Percentiles rank a stretch among this genome's conserved stretches.
Evolutionary conservation across 2,888 invertebrate species (phyloP).

Genomic region (Orthonychiurus folsomi): DNA sequence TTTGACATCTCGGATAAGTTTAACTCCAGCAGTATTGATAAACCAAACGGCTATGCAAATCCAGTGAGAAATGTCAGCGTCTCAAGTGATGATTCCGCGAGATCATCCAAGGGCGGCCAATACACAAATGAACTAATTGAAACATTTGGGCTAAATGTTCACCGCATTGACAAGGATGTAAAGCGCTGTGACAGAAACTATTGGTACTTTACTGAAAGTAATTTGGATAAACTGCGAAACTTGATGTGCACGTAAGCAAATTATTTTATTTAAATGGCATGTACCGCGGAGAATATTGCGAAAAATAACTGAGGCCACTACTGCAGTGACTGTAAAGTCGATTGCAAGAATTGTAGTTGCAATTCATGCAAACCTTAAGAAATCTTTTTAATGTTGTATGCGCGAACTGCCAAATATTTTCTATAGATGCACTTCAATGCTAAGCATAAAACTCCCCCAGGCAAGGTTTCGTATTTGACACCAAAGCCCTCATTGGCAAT

Average conservation of each 20-base stretch:
- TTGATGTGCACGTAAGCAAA: constrained; percentile 93
- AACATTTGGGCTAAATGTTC: constrained; percentile 75
- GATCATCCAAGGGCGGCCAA: constrained; percentile 29
- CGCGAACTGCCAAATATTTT: too few relatives aligned
- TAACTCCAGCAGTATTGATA: background rate
- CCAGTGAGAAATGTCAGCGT: background rate
- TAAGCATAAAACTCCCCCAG: too few relatives aligned
- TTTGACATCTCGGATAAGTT: too few relatives aligned
- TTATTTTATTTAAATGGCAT: too few relatives aligned
- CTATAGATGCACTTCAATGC: too few relatives aligned
- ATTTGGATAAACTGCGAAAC: constrained; percentile 83
- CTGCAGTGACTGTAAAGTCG: background rate
- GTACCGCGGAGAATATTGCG: too few relatives aligned
- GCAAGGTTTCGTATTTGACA: too few relatives aligned
- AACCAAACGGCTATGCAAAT: background rate
- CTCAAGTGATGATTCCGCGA: constrained; percentile 35
- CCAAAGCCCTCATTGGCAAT: too few relatives aligned
- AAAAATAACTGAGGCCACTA: background rate
- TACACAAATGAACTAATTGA: constrained; percentile 73
- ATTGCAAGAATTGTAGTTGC: background rate
- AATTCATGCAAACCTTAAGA: too few relatives aligned
- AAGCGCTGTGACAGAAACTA: constrained; percentile 91
- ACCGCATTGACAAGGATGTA: constrained; percentile 93
- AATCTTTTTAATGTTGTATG: too few relatives aligned
- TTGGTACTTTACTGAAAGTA: constrained; percentile 79